Conservation (phyloP, 2,888 invertebrate species). For the Plusia festucae region DNA sequence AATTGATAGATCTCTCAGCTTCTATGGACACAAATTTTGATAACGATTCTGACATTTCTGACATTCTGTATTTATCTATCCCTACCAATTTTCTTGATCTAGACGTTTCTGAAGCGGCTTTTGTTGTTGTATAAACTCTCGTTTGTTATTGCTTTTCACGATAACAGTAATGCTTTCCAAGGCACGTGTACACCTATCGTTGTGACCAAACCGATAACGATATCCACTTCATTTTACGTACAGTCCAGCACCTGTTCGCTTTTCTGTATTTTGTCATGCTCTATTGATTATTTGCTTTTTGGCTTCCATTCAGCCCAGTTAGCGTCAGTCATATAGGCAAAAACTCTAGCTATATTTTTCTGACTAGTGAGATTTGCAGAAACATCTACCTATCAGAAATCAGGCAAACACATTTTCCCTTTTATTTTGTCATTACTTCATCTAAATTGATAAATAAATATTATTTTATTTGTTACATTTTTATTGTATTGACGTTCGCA, state of each 20-base stretch:
- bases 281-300: conserved; percentile 50
- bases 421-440: background rate
- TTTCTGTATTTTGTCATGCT: conserved; percentile 59
- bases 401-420: too few relatives aligned
- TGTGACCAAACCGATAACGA: conserved; percentile 72
- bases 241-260: conserved; percentile 65
- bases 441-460: background rate
- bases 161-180: conserved; percentile 63
- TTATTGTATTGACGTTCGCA: conserved; percentile 18
- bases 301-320: conserved; percentile 52
- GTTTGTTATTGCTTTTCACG: conserved; percentile 72
- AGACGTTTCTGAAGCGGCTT: conserved; percentile 46
- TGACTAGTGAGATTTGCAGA: background rate
- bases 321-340: conserved; percentile 58
- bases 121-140: conserved; percentile 64
- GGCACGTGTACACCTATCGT: conserved; percentile 70
- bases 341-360: conserved; percentile 13
- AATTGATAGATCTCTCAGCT: conserved; percentile 20
- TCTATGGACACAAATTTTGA: conserved; percentile 23
- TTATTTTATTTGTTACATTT: background rate
- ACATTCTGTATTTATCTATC: conserved; percentile 34
- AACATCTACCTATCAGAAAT: too few relatives aligned
- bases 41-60: conserved; percentile 33
- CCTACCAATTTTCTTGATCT: conserved; percentile 45
- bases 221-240: conserved; percentile 58